Base-by-base conservation (phyloP, 1,140 invertebrate species). In the Orchestia grillus region DNA sequence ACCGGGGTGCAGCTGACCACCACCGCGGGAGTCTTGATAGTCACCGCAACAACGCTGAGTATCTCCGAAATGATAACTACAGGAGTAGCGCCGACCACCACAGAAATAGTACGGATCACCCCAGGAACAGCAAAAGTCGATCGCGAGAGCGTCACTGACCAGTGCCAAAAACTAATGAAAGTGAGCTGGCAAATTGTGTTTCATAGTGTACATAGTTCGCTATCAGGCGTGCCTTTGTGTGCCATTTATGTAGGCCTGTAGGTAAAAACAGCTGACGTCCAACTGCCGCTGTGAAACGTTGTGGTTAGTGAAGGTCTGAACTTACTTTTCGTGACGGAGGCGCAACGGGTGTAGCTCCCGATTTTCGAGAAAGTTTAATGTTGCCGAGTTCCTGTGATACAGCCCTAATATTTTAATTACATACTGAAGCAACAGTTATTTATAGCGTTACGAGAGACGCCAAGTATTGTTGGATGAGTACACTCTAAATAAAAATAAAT, bases 91-190 rank as follows among this genome's bases (percentile, higher is more conserved):
- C 36, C 16, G 43, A 94, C 40, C 43, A 45, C 19, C 88, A 91
- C 88, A 91, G 88, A 91, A 91, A 91, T 91, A 91, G 88, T 36
- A 91, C 88, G 88, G 88, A 91, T 91, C 88, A 91, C 42, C 92
- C 43, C 44, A 90, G 88, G 43, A 90, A 90, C 43, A 90, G 88
- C 88, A 94, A 94, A 94, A 94, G 92, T 94, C 92, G 92, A 8
- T 94, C 92, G 1, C 43, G 92, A 16, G 92, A 94, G 19, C 92
- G 92, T 45, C 92, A 94, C 44, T 94, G 92, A 94, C 44, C 8
- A 47, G 43, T 94, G 92, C 92, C 92, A 94, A 45, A 47, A 94
- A 94, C 92, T 94, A 44, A n/a, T 11, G 92, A 90, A 90, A 90
- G n/a, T 42, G n/a, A 11, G 3, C 6, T 44, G 88, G 41, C 88